A percentile compares a stretch with the other conserved stretches of the same genome.
Conservation (phyloP, 2,797 vertebrate species). For the Ctenosaura bakeri region DNA sequence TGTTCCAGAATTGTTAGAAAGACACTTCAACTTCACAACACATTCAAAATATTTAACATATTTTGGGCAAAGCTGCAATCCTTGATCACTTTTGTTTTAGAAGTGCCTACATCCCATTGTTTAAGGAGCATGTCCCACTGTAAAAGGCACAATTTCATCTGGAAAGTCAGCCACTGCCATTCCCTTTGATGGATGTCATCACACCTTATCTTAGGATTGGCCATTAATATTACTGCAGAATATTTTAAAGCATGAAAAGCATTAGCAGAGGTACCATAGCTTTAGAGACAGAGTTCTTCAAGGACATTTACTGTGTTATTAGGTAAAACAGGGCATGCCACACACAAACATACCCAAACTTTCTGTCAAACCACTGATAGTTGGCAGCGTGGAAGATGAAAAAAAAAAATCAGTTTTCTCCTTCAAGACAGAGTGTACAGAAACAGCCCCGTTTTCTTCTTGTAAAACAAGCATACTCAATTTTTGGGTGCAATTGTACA, state of each 20-base stretch:
- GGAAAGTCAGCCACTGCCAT: conserved; percentile 16
- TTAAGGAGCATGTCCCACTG: neutral
- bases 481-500: neutral
- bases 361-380: neutral
- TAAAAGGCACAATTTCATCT: conserved; percentile 26
- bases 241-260: conserved; percentile 32
- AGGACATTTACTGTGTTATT: no score
- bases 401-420: neutral
- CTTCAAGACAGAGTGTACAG: neutral
- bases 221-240: neutral
- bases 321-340: neutral
- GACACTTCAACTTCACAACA: no score
- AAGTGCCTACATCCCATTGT: neutral
- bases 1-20: neutral
- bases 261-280: neutral
- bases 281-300: conserved; percentile 14
- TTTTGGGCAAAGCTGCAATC: no score
- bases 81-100: no score
- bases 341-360: neutral
- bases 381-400: neutral
- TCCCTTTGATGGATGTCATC: no score
- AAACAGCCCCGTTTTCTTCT: neutral
- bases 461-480: neutral
- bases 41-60: no score
- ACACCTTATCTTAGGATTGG: neutral